Base-by-base conservation (phyloP, 30 jellyfish, hydroid and myxozoan genomes). In the Chrysaora quinquecirrha region DNA sequence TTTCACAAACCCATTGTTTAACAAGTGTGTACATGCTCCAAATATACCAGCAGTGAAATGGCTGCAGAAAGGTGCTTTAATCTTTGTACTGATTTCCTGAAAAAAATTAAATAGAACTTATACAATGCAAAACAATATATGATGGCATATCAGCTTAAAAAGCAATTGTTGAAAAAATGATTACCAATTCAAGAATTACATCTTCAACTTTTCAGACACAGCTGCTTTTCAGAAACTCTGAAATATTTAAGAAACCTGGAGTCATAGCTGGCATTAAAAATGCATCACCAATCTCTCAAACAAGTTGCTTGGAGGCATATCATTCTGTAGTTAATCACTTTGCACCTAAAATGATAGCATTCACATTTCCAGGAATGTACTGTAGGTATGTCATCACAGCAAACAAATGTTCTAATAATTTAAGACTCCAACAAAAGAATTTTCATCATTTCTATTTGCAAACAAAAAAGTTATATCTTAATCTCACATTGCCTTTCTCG, bases 11-110 rank as follows among this genome's bases (percentile, higher is more conserved):
- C 49, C 49, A 19, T 73, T 73, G 48, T 73, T 73, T 49, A 73
- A 35, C 28, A 73, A 73, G 46, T 73, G 79, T 73, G 27, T 28
- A 21, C 85, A 73, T 30, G 76, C n/a, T n/a, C n/a, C n/a, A n/a
- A n/a, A n/a, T n/a, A n/a, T n/a, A n/a, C n/a, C n/a, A n/a, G n/a
- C n/a, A n/a, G n/a, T n/a, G n/a, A n/a, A n/a, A n/a, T n/a, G n/a
- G n/a, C n/a, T n/a, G n/a, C n/a, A n/a, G n/a, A 78, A 29, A 73
- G 85, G 85, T 63, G 30, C 19, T 28, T n/a, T 23, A 22, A 23
- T 12, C 46, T 12, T 27, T 22, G 35, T 22, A 27, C 24, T 3
- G 7, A 3, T 16, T 23, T 24, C 29, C 46, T 63, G 3, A 14
- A 16, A 22, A 28, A 28, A 63, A 12, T 24, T 14, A 12, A n/a